Evolutionary conservation across 2,797 vertebrate genomes (phyloP).

Genomic region (Silurus aristotelis): DNA sequence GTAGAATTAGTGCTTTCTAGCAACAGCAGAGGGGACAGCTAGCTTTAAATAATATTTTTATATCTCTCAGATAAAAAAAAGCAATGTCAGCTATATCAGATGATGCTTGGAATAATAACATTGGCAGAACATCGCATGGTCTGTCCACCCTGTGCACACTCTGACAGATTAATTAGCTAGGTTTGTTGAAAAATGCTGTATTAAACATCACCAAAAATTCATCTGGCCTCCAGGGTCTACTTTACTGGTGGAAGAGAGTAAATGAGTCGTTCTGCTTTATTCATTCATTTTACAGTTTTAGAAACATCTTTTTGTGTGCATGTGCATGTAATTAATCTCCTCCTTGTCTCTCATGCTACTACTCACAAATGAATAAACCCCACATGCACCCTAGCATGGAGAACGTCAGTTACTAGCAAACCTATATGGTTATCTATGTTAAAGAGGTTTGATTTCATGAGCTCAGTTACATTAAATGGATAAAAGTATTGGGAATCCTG

Average conservation of each 20-base stretch:
- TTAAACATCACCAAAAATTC: too few relatives aligned
- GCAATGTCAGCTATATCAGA: too few relatives aligned
- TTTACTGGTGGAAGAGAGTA: not conserved
- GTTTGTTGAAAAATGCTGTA: not conserved
- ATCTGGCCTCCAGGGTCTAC: too few relatives aligned
- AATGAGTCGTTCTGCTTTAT: not conserved
- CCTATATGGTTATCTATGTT: not conserved
- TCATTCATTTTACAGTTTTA: not conserved
- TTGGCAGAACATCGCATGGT: too few relatives aligned
- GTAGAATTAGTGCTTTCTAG: not conserved
- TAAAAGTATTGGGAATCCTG: too few relatives aligned
- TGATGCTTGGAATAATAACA: too few relatives aligned
- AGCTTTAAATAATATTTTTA: slow-evolving; percentile 15
- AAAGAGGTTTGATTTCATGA: not conserved
- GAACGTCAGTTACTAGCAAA: not conserved
- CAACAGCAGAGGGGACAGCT: not conserved
- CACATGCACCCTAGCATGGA: not conserved
- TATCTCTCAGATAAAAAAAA: not conserved
- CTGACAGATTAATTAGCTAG: too few relatives aligned
- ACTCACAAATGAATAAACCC: not conserved
- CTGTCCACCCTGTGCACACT: too few relatives aligned
- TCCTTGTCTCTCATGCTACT: not conserved
- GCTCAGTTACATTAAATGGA: too few relatives aligned
- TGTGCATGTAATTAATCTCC: not conserved
- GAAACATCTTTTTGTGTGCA: not conserved